Evolutionary conservation across 2,113 vertebrate species (phyloP).

Genomic region (Calonectris borealis): DNA sequence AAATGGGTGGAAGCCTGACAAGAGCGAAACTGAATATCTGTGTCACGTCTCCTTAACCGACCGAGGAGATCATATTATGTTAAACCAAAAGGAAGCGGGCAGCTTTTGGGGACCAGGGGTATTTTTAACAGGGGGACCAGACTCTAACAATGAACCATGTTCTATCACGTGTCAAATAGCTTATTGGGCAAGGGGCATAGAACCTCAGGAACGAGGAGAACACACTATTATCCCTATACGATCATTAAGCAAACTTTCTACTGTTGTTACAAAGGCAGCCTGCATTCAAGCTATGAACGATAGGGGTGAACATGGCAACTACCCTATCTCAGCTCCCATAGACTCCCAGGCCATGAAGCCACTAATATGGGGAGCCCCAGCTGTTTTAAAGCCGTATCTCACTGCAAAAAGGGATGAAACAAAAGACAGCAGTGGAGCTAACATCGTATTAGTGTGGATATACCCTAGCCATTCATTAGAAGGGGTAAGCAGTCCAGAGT

Average conservation of each 20-base stretch:
- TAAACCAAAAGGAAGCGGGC: not conserved
- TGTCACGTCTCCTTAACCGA: not conserved
- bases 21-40: not conserved
- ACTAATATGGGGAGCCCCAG: fast-evolving
- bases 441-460: fast-evolving
- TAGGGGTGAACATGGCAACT: no score
- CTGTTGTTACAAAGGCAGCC: not conserved
- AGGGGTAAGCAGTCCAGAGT: not conserved
- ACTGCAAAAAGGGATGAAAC: not conserved
- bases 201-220: fast-evolving
- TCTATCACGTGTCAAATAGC: fast-evolving
- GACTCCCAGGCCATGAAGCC: not conserved
- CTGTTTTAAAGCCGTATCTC: not conserved
- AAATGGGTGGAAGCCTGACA: not conserved
- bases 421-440: not conserved
- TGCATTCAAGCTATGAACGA: no score
- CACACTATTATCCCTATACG: not conserved
- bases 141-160: not conserved
- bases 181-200: not conserved
- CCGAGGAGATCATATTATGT: not conserved
- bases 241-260: not conserved
- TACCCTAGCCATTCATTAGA: not conserved
- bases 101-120: not conserved
- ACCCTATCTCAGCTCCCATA: not conserved
- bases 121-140: not conserved